These are phyloP conservation scores for Apamea crenata DNA, from an alignment of 2,888 invertebrate species.

Conservation along the genomic window DNA sequence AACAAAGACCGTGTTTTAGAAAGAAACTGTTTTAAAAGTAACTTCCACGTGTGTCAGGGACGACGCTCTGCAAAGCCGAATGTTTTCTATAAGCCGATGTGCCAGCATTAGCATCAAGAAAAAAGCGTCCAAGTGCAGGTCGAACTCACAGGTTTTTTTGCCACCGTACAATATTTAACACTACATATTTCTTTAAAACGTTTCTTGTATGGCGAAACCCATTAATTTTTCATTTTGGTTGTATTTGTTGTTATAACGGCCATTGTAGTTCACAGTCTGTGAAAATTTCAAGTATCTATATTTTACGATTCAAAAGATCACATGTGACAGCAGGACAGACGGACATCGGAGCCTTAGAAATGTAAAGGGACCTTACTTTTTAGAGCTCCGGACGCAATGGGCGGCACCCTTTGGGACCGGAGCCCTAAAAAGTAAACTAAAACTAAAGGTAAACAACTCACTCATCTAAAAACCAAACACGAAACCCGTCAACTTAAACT, in stretches of 20 bases:
- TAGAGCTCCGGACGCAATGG: not conserved
- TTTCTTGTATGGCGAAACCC: not conserved
- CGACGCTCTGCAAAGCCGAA: too few relatives aligned
- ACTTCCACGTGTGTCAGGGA: too few relatives aligned
- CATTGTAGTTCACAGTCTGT: too few relatives aligned
- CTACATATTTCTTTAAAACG: not conserved
- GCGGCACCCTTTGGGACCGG: not conserved
- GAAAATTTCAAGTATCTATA: not conserved
- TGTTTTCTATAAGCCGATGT: too few relatives aligned
- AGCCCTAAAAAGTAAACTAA: not conserved
- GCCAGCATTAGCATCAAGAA: too few relatives aligned
- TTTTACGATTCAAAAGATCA: not conserved
- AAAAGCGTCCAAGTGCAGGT: too few relatives aligned
- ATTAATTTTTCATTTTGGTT: not conserved
- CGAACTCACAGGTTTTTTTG: too few relatives aligned
- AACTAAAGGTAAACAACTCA: not conserved
- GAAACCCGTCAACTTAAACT: not conserved
- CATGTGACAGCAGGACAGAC: not conserved
- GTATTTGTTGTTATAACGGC: too few relatives aligned
- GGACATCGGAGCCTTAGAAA: not conserved
- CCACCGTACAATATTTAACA: not conserved
- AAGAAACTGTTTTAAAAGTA: too few relatives aligned
- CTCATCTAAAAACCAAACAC: conserved; percentile 13
- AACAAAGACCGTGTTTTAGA: too few relatives aligned
- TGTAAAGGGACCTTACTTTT: not conserved